phyloP scores from a whole-genome alignment of 2,113 vertebrate species.

The Pseudorhombus dupliciocellatus region DNA sequence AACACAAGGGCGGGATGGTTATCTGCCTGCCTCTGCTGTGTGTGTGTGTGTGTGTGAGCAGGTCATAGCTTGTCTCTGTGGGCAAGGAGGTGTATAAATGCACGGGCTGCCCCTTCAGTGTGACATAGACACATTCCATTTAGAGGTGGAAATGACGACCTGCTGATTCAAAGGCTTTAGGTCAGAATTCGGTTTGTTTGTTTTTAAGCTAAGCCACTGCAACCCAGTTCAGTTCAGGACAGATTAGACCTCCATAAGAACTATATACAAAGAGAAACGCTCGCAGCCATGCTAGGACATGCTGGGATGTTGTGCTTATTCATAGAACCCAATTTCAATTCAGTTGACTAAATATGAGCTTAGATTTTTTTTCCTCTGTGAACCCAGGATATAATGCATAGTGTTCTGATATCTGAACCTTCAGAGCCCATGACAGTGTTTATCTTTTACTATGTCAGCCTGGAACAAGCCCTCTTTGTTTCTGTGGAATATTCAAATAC shows the following conservation, averaged over 20 bases:
- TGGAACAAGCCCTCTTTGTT: background rate
- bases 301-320: background rate
- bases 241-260: background rate
- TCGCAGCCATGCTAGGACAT: background rate
- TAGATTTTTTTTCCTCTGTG: background rate
- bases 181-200: background rate
- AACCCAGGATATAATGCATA: background rate
- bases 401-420: constrained; percentile 5
- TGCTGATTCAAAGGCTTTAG: background rate
- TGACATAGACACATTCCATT: constrained; percentile 37
- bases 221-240: background rate
- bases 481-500: constrained; percentile 16
- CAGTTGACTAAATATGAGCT: constrained; percentile 1
- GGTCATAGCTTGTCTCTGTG: constrained; percentile 42
- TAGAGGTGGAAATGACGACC: constrained; percentile 9
- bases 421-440: background rate
- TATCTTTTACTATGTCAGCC: background rate
- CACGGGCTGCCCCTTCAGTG: constrained; percentile 13
- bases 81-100: constrained; percentile 16
- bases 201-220: background rate
- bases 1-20: constrained; percentile 10
- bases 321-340: background rate
- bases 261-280: no score
- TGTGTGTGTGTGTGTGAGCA: constrained; percentile 32
- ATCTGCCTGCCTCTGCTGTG: background rate